A percentile compares a stretch with the other conserved stretches of the same genome.
Conservation (phyloP, 2,113 vertebrate genomes). For the Lates calcarifer region DNA sequence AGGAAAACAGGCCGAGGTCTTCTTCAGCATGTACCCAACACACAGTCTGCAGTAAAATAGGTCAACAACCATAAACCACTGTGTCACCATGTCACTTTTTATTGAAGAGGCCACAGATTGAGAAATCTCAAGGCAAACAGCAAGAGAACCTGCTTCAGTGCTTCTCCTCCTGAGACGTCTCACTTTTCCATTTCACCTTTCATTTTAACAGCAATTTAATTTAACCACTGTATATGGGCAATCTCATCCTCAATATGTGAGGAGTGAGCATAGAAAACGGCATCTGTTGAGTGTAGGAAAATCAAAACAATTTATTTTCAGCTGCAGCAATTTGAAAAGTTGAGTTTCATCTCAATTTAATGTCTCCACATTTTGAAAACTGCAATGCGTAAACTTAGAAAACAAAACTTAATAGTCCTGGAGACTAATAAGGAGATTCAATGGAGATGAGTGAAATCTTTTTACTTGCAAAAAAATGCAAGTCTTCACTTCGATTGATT, state of each 20-base stretch:
- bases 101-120: constrained; percentile 34
- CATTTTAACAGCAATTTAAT: constrained; percentile 20
- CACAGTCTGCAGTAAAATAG: constrained; percentile 38
- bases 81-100: constrained; percentile 35
- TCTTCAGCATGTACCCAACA: background rate
- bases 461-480: background rate
- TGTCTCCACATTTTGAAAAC: background rate
- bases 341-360: background rate
- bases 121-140: constrained; percentile 47
- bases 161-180: constrained; percentile 25
- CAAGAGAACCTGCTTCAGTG: background rate
- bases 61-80: constrained; percentile 60
- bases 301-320: constrained; percentile 25
- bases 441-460: too few species aligned
- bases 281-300: background rate
- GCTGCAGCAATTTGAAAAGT: constrained; percentile 6
- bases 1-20: background rate
- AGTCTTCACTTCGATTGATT: background rate
- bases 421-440: too few species aligned
- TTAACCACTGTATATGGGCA: background rate
- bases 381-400: background rate
- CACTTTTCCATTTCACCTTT: constrained; percentile 31
- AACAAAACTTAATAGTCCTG: too few species aligned
- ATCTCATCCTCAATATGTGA: background rate
- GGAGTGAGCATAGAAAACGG: background rate